Percentiles rank a stretch among this genome's conserved stretches.
Evolutionary conservation across 2,888 invertebrate genomes (phyloP).

Genomic region (Philhelius pedissequus): DNA sequence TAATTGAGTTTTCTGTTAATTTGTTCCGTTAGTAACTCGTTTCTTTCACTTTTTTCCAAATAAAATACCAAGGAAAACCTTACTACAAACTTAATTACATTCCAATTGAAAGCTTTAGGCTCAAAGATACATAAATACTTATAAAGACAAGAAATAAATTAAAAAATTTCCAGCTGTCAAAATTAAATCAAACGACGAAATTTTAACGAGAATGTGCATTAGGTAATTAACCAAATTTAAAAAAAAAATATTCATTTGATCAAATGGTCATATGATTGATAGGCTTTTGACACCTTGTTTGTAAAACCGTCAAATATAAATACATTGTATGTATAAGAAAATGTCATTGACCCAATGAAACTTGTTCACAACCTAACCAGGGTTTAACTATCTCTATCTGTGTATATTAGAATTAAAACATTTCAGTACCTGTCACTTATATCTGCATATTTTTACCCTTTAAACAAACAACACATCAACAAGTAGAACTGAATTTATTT

Average conservation of each 20-base stretch:
- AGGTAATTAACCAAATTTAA: not conserved
- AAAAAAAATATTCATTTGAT: not conserved
- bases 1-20: not conserved
- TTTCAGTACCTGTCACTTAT: too few species aligned
- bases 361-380: not conserved
- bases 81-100: not conserved
- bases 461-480: not conserved
- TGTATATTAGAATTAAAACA: not conserved
- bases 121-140: not conserved
- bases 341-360: conserved; percentile 4
- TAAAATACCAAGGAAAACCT: not conserved
- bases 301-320: not conserved
- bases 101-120: not conserved
- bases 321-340: too few species aligned
- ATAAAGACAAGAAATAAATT: not conserved
- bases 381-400: not conserved
- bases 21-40: not conserved
- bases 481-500: not conserved
- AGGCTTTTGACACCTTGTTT: conserved; percentile 7
- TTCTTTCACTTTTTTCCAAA: not conserved
- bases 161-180: conserved; percentile 1
- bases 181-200: not conserved
- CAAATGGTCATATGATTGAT: not conserved
- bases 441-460: not conserved
- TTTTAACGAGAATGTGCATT: not conserved